Base-by-base conservation (phyloP, 2,797 vertebrate genomes). In the Siniperca undulata region DNA sequence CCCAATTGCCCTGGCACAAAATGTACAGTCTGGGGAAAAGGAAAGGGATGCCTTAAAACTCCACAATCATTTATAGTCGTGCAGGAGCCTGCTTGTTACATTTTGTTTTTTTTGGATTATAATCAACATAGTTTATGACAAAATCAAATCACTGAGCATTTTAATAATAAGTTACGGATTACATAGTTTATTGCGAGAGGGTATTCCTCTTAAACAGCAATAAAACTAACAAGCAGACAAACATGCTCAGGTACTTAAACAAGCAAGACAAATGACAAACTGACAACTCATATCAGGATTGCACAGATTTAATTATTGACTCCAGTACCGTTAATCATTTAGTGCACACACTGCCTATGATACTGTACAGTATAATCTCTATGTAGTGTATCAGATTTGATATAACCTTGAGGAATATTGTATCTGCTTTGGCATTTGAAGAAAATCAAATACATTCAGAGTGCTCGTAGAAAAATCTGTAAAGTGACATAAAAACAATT, bases 261-360 rank as follows among this genome's bases (percentile, higher is more conserved):
- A 64, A 62, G 67, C 17, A 62, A 66, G n/a, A 77, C 59, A 75
- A 70, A 78, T 14, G 78, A 85, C 56, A 83, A 74, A 80, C 44
- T 38, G 27, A 71, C 61, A 70, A 77, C 27, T 76, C 8, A 1
- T 16, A 48, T 80, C 71, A 69, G 20, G 34, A 90, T 83, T 81
- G 81, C 68, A 90, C 78, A 85, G 24, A 82, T 94, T 95, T 94
- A 91, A 89, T 94, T 62, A 88, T 14, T 82, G 44, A 80, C 34
- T 74, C 46, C 42, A 70, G 70, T 22, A 58, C 19, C 80, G 84
- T 81, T 75, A 46, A 85, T 83, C 79, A 84, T 42, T 77, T 61
- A 83, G 44, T 70, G 53, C 66, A 73, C 66, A 73, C 62, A 73
- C 60, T 1, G 61, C 11, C 36, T 58, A 36, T 74, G 65, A 76